Percentiles rank a stretch among this genome's conserved stretches.
Conservation (phyloP, 2,797 vertebrate genomes). For the Strix occidentalis region DNA sequence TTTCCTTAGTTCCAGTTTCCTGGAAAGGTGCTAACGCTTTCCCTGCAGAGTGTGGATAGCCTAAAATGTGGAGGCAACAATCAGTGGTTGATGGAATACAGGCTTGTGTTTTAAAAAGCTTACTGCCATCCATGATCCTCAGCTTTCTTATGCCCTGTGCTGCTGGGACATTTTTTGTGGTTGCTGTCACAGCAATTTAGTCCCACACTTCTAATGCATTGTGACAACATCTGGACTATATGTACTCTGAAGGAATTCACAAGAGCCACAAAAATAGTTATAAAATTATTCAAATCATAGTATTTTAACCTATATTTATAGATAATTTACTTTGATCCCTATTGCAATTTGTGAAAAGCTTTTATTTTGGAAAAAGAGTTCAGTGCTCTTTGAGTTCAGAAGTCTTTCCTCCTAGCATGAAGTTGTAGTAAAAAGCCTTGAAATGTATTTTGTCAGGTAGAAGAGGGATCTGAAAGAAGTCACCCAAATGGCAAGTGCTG, state of each 20-base stretch:
- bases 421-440: not conserved
- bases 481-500: not conserved
- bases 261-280: not conserved
- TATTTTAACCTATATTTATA: not conserved
- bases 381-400: not conserved
- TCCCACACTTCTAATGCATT: not conserved
- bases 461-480: not conserved
- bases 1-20: conserved; percentile 44
- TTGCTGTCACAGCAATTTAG: not conserved
- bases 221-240: not conserved
- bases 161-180: not conserved
- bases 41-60: not conserved
- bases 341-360: not conserved
- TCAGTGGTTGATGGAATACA: not conserved
- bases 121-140: not conserved
- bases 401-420: not conserved
- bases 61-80: conserved; percentile 12
- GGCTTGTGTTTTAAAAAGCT: not conserved
- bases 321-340: not conserved
- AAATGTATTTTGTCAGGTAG: not conserved
- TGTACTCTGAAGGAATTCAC: not conserved
- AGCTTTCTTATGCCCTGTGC: not conserved
- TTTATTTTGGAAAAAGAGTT: not conserved
- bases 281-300: not conserved
- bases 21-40: conserved; percentile 35